phyloP scores from a whole-genome alignment of 1,140 invertebrate species.

The Eufriesea mexicana region DNA sequence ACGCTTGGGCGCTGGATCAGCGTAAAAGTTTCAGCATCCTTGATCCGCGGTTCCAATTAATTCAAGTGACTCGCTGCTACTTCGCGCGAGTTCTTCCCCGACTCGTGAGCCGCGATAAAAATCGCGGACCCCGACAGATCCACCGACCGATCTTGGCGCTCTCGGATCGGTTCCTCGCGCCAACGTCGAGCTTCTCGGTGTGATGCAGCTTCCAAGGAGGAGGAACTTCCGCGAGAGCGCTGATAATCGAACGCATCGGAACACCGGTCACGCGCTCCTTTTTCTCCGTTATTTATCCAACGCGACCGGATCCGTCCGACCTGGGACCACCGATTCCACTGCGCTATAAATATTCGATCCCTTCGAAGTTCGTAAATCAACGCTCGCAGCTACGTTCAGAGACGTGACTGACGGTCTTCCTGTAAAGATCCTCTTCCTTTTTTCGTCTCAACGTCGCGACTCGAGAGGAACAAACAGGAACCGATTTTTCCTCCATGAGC shows the following conservation, averaged over 20 bases:
- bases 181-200: slow-evolving; percentile 6
- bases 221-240: neutral
- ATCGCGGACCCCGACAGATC: neutral
- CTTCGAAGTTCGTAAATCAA: neutral
- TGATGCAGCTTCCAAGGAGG: slow-evolving; percentile 3
- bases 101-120: neutral
- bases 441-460: neutral
- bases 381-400: slow-evolving; percentile 1
- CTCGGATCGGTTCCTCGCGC: slow-evolving; percentile 17
- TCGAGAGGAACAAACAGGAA: neutral
- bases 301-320: neutral
- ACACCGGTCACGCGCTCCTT: neutral
- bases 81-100: slow-evolving; percentile 27
- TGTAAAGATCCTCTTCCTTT: neutral
- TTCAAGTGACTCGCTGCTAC: slow-evolving; percentile 29
- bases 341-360: slow-evolving; percentile 27
- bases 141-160: slow-evolving; percentile 19
- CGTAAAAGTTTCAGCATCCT: slow-evolving; percentile 29
- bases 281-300: neutral
- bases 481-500: neutral
- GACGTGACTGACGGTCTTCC: neutral
- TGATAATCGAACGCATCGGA: neutral
- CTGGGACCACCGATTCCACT: slow-evolving; percentile 5
- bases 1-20: neutral
- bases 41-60: slow-evolving; percentile 46